Evolutionary conservation across 1,140 invertebrate genomes (phyloP).

Genomic region (Pseudobourletiella spinata): DNA sequence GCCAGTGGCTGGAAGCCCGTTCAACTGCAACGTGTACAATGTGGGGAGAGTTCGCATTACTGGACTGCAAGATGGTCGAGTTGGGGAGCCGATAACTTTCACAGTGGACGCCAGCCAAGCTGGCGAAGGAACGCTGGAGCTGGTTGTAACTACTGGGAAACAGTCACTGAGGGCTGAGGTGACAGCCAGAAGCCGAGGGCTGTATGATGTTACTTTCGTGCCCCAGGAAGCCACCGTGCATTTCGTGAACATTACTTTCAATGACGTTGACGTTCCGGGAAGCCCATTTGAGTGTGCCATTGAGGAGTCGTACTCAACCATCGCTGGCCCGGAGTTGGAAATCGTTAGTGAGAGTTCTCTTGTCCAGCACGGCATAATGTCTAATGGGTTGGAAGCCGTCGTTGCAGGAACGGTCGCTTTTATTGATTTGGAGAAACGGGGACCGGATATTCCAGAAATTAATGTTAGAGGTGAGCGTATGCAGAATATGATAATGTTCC

Average conservation of each 20-base stretch:
- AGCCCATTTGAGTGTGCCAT: slow-evolving; percentile 33
- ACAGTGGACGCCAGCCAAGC: slow-evolving; percentile 91
- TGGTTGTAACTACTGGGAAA: slow-evolving; percentile 84
- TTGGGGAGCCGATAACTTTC: slow-evolving; percentile 78
- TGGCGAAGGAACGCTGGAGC: slow-evolving; percentile 87
- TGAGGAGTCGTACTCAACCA: slow-evolving; percentile 30
- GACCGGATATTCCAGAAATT: slow-evolving; percentile 44
- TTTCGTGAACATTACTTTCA: slow-evolving; percentile 93
- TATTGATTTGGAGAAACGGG: slow-evolving; percentile 52
- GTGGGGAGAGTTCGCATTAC: slow-evolving; percentile 74
- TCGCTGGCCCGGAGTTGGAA: slow-evolving; percentile 20
- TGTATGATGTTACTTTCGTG: slow-evolving; percentile 95
- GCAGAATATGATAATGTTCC: no score
- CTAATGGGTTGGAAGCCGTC: slow-evolving; percentile 46
- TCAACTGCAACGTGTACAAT: slow-evolving; percentile 86
- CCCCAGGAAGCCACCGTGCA: slow-evolving; percentile 82
- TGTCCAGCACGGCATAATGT: slow-evolving; percentile 25
- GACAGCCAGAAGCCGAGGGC: slow-evolving; percentile 75
- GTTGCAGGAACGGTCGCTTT: slow-evolving; percentile 49
- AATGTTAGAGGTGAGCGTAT: slow-evolving; percentile 40
- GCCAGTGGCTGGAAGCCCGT: slow-evolving; percentile 79
- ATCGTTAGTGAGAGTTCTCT: slow-evolving; percentile 28
- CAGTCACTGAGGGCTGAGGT: slow-evolving; percentile 55
- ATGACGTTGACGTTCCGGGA: slow-evolving; percentile 59
- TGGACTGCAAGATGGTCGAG: slow-evolving; percentile 48